Conservation (phyloP, 2,888 invertebrate species). For the Clepsis dumicolana region DNA sequence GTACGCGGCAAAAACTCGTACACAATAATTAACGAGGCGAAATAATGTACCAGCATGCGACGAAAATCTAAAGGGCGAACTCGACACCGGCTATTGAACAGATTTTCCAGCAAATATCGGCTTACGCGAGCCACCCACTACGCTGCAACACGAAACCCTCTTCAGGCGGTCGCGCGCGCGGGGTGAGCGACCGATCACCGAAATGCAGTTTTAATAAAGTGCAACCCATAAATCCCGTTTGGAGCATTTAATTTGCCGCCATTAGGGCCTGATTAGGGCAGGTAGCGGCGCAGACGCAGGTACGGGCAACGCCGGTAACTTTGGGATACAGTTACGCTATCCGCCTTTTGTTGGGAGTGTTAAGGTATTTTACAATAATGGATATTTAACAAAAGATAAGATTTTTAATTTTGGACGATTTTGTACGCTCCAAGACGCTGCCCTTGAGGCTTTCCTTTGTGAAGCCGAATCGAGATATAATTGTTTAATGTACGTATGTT, state of each 20-base stretch:
- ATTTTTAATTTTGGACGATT: conserved; percentile 44
- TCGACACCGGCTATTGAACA: conserved; percentile 81
- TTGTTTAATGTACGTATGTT: conserved; percentile 43
- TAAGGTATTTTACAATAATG: conserved; percentile 63
- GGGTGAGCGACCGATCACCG: conserved; percentile 26
- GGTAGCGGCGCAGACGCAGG: conserved; percentile 59
- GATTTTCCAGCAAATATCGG: conserved; percentile 84
- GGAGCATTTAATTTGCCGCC: conserved; percentile 78
- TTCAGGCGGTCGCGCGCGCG: conserved; percentile 34
- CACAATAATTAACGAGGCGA: conserved; percentile 84
- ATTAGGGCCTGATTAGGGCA: conserved; percentile 75
- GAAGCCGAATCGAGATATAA: conserved; percentile 30
- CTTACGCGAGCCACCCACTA: conserved; percentile 80
- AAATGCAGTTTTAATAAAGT: conserved; percentile 76
- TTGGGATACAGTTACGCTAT: conserved; percentile 72
- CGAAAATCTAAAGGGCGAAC: conserved; percentile 84
- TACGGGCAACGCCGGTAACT: conserved; percentile 67
- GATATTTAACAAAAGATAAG: conserved; percentile 55
- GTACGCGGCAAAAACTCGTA: conserved; percentile 72
- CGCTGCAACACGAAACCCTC: conserved; percentile 39
- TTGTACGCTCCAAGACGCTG: conserved; percentile 29
- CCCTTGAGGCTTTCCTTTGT: conserved; percentile 34
- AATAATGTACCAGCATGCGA: conserved; percentile 84
- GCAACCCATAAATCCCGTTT: conserved; percentile 65
- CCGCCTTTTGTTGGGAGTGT: conserved; percentile 69